These are phyloP conservation scores for Opisthograptis luteolata DNA, from an alignment of 2,888 invertebrate species.

Conservation along the genomic window DNA sequence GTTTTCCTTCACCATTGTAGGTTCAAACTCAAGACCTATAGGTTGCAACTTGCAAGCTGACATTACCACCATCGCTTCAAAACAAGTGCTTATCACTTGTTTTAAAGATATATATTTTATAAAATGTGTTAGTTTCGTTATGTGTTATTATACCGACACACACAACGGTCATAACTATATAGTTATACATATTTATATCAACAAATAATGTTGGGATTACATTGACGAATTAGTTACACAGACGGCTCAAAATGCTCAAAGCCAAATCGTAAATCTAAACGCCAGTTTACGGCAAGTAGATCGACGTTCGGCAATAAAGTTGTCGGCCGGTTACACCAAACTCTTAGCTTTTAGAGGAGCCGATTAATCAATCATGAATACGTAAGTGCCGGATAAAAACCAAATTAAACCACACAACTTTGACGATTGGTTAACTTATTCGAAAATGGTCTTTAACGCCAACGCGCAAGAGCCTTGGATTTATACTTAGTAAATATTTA, in stretches of 20 bases:
- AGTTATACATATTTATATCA: no score
- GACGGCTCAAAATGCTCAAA: constrained; percentile 26
- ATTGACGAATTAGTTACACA: constrained; percentile 26
- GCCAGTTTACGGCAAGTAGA: constrained; percentile 56
- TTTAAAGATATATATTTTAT: no score
- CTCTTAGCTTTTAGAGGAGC: constrained; percentile 43
- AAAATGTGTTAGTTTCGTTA: no score
- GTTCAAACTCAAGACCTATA: no score
- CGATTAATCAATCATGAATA: constrained; percentile 52
- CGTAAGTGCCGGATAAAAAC: constrained; percentile 32
- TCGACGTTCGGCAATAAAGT: constrained; percentile 59
- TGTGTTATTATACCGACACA: no score
- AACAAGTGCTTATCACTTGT: no score
- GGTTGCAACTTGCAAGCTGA: no score
- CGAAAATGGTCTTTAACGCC: constrained; percentile 19
- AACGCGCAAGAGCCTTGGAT: constrained; percentile 4
- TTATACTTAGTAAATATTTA: constrained; percentile 4
- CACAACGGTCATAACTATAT: no score
- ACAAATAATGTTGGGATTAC: constrained; percentile 18
- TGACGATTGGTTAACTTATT: constrained; percentile 11
- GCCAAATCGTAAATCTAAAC: constrained; percentile 54
- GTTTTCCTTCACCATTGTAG: no score
- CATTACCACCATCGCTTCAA: no score
- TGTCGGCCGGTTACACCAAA: constrained; percentile 44
- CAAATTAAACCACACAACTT: constrained; percentile 19